Evolutionary conservation across 2,113 vertebrate species (phyloP).

Genomic region (Oenanthe melanoleuca): DNA sequence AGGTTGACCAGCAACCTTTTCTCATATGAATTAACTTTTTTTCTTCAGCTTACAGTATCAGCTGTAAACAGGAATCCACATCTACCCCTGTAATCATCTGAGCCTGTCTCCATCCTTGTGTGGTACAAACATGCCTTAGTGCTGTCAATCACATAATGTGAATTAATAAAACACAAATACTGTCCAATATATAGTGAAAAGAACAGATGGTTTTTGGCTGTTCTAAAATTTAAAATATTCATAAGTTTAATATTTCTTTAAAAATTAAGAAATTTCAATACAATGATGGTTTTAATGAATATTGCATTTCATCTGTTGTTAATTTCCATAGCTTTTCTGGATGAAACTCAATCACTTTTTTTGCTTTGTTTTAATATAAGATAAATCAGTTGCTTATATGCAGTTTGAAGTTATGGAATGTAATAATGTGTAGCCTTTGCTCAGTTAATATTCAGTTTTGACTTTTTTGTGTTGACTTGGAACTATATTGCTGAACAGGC

Average conservation of each 20-base stretch:
- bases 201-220: not conserved
- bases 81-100: not conserved
- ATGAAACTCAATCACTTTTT: not conserved
- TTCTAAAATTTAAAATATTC: not conserved
- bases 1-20: not conserved
- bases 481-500: not conserved
- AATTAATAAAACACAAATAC: not conserved
- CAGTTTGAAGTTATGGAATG: not conserved
- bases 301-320: not conserved
- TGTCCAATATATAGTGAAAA: not conserved
- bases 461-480: conserved; percentile 5
- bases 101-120: not conserved
- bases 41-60: not conserved
- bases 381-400: not conserved
- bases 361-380: not conserved
- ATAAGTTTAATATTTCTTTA: not conserved
- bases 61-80: not conserved
- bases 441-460: not conserved
- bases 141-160: not conserved
- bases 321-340: conserved; percentile 17
- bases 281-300: not conserved
- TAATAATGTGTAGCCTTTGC: not conserved
- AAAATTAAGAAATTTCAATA: not conserved
- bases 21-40: not conserved
- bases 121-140: not conserved